These are phyloP conservation scores for Drosophila varians DNA, from an alignment of 1,140 invertebrate genomes.

Conservation along the genomic window DNA sequence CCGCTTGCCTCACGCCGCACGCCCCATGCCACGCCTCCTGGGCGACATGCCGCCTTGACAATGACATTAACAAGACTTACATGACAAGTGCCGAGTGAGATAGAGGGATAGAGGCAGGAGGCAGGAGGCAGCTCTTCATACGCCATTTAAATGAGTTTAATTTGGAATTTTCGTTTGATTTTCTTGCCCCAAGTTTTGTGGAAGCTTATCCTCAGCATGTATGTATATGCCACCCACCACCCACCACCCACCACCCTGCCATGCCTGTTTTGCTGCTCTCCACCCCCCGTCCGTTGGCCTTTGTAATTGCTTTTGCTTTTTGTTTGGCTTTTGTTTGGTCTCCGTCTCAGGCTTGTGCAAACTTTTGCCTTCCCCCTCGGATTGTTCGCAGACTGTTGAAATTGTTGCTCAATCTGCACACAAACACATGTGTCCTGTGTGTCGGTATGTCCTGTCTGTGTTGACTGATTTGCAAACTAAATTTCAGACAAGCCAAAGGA, in stretches of 20 bases:
- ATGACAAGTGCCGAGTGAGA: slow-evolving; percentile 32
- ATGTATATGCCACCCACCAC: not conserved
- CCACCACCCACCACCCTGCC: not conserved
- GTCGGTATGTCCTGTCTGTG: slow-evolving; percentile 16
- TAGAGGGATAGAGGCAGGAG: slow-evolving; percentile 1
- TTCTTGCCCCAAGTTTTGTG: slow-evolving; percentile 48
- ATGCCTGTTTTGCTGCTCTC: not conserved
- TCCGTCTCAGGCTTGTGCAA: slow-evolving; percentile 56
- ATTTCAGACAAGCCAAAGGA: slow-evolving; percentile 25
- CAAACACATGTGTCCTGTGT: not conserved
- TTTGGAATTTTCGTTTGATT: slow-evolving; percentile 79
- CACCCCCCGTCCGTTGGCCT: slow-evolving; percentile 11
- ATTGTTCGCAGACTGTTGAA: slow-evolving; percentile 63
- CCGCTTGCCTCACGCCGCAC: not conserved
- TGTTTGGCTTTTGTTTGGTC: slow-evolving; percentile 67
- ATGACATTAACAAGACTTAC: slow-evolving; percentile 66
- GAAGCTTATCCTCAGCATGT: slow-evolving; percentile 12
- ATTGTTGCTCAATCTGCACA: slow-evolving; percentile 63
- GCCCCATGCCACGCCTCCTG: slow-evolving; percentile 9
- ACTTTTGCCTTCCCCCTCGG: slow-evolving; percentile 37
- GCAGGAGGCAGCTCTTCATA: slow-evolving; percentile 20
- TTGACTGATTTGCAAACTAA: slow-evolving; percentile 71
- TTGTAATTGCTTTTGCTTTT: slow-evolving; percentile 76
- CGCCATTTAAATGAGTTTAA: slow-evolving; percentile 76
- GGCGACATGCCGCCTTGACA: slow-evolving; percentile 33